Evolutionary conservation across 2,113 vertebrate genomes (phyloP).

Genomic region (Lepisosteus oculatus): DNA sequence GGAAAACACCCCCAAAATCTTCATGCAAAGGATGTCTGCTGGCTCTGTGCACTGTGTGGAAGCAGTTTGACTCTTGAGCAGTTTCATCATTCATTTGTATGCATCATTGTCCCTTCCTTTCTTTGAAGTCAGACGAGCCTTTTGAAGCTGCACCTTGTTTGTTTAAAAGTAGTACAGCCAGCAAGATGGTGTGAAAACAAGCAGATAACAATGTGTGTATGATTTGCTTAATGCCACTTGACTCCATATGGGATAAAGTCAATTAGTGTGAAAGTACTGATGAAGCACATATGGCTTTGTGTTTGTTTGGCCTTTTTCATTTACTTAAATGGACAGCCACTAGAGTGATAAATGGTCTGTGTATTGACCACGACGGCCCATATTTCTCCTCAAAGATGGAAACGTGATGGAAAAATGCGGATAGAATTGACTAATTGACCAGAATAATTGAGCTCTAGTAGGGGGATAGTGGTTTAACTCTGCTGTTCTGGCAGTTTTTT

Average conservation of each 20-base stretch:
- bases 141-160: slow-evolving; percentile 10
- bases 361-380: slow-evolving; percentile 77
- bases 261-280: slow-evolving; percentile 79
- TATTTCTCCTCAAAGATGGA: slow-evolving; percentile 82
- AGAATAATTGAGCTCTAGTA: slow-evolving; percentile 66
- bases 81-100: not conserved
- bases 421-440: slow-evolving; percentile 72
- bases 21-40: not conserved
- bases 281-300: slow-evolving; percentile 78
- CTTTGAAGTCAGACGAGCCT: not conserved
- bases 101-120: not conserved
- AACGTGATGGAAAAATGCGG: slow-evolving; percentile 81
- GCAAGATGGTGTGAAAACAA: slow-evolving; percentile 65
- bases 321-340: slow-evolving; percentile 80
- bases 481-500: slow-evolving; percentile 71
- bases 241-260: slow-evolving; percentile 68
- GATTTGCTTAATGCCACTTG: slow-evolving; percentile 66
- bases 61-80: not conserved
- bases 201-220: slow-evolving; percentile 64
- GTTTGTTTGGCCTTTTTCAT: slow-evolving; percentile 87
- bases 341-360: slow-evolving; percentile 74
- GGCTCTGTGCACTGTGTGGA: not conserved
- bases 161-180: slow-evolving; percentile 27
- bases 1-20: not conserved
- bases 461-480: slow-evolving; percentile 66